Base-by-base conservation (phyloP, 2,113 vertebrate genomes). In the Chaenogobius annularis region DNA sequence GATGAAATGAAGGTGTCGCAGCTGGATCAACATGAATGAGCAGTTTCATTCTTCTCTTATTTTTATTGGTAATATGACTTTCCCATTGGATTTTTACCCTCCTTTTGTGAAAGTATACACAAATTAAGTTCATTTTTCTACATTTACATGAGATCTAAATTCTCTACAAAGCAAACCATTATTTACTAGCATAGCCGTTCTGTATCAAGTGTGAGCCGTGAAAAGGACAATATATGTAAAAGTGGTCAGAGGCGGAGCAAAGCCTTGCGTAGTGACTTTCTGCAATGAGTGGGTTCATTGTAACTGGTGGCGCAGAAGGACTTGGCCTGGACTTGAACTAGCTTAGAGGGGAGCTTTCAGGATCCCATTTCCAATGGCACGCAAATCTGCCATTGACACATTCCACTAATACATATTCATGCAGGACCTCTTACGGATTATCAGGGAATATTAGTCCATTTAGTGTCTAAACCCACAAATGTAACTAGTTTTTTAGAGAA, bases 81-180 rank as follows among this genome's bases (percentile, higher is more conserved):
- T 6, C 37, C 8, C 46, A 50, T 19, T 50, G 48, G 12, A 15
- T 5, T 17, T 50, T 17, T 50, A 15, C 19, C 26, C 26, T n/a
- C 48, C 48, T 50, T 50, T 17, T 50, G 48, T 50, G 48, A n/a
- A 10, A 9, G 17, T 54, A 20, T 9, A 54, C 7, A 0, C 7
- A 54, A 54, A 19, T 9, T 31, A 31, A n/a, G 6, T 20, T 54
- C n/a, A n/a, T 10, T 54, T 19, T 20, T 3, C 70, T 52, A 15
- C 9, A 68, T 70, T 8, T 54, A 75, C 3, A 10, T 15, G 7
- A 48, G 14, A n/a, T 8, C 17, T 54, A 1, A 72, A 75, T 77
- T 78, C 81, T 87, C 83, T 82, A 81, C 75, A 68, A 75, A 66
- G 72, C 77, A 47, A 73, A 86, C 66, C 78, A 90, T 90, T 88